These are phyloP conservation scores for Zaprionus africanus DNA, from an alignment of 1,140 invertebrate species.

Conservation along the genomic window DNA sequence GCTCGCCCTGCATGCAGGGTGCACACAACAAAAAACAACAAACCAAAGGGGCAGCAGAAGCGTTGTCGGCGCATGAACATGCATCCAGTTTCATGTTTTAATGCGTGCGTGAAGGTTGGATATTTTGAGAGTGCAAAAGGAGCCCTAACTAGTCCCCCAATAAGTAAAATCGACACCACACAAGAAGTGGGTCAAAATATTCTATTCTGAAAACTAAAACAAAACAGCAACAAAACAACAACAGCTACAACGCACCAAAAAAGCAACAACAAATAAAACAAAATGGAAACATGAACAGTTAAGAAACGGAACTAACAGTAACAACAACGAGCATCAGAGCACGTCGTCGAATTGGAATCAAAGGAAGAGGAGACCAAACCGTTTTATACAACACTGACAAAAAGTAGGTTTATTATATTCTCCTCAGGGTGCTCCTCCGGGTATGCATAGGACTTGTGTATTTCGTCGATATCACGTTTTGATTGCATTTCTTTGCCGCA, in stretches of 20 bases:
- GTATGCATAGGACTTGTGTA: slow-evolving; percentile 28
- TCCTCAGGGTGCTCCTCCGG: not conserved
- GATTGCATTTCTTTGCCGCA: slow-evolving; percentile 67
- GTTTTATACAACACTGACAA: slow-evolving; percentile 20
- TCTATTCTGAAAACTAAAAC: slow-evolving; percentile 50
- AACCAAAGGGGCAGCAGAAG: slow-evolving; percentile 60
- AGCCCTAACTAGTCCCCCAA: slow-evolving; percentile 58
- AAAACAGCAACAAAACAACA: slow-evolving; percentile 48
- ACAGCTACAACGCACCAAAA: slow-evolving; percentile 27
- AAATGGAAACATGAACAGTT: slow-evolving; percentile 24
- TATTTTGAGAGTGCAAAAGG: slow-evolving; percentile 62
- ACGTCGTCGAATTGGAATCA: not conserved
- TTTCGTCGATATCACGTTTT: slow-evolving; percentile 39
- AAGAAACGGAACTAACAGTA: slow-evolving; percentile 28
- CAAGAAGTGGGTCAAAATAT: slow-evolving; percentile 69
- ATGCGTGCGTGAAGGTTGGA: slow-evolving; percentile 77
- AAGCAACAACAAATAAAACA: not conserved
- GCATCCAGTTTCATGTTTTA: slow-evolving; percentile 68
- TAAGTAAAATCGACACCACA: slow-evolving; percentile 32
- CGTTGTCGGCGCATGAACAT: slow-evolving; percentile 60
- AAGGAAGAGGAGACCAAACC: slow-evolving; percentile 19
- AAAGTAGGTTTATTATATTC: slow-evolving; percentile 51
- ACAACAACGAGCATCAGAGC: slow-evolving; percentile 2
- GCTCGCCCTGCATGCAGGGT: slow-evolving; percentile 19
- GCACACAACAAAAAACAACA: slow-evolving; percentile 47